Base-by-base conservation (phyloP, 2,797 vertebrate genomes). In the Diplodus sargus region DNA sequence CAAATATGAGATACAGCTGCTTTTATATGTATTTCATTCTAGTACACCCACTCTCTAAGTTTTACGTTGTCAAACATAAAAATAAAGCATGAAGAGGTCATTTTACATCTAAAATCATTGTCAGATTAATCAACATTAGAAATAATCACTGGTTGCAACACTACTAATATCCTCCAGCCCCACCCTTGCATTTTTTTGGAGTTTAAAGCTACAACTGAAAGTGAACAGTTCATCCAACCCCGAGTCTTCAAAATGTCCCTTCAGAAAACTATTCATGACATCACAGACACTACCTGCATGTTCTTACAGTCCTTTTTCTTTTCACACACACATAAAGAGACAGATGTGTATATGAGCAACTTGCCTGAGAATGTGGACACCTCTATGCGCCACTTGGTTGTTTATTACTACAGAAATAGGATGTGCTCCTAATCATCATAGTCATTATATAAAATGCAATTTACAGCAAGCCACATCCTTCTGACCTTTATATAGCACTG, bases 401-500 rank as follows among this genome's bases (percentile, higher is more conserved):
- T 74, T 86, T 25, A 74, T 78, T 75, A 34, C 58, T 74, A 57
- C 53, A 78, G 83, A 87, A 87, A 86, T 78, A 85, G 87, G 87
- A 87, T 79, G 80, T 78, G 78, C 70, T 81, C 78, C 81, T 89
- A 87, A 89, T 87, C 49, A 49, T 84, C 59, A 76, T 63, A 61
- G 71, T 86, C 81, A 86, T 91, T 87, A 87, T 56, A 65, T 85
- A 73, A 88, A 92, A 93, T 91, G 76, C 52, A 88, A 90, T 92
- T 92, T 87, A 84, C 81, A 85, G 70, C 73, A 60, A 85, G 74
- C 89, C 84, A 90, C 90, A 90, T 93, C 89, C 92, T 78, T 74
- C 78, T 90, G 83, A 89, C 87, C 88, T 89, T 89, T 81, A 90
- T 81, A 88, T 80, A 91, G 83, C 83, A 57, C 60, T 47, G 42